A percentile compares a stretch with the other conserved stretches of the same genome.
Evolutionary conservation across 2,888 invertebrate genomes (phyloP).

Genomic region (Tachina grossa): DNA sequence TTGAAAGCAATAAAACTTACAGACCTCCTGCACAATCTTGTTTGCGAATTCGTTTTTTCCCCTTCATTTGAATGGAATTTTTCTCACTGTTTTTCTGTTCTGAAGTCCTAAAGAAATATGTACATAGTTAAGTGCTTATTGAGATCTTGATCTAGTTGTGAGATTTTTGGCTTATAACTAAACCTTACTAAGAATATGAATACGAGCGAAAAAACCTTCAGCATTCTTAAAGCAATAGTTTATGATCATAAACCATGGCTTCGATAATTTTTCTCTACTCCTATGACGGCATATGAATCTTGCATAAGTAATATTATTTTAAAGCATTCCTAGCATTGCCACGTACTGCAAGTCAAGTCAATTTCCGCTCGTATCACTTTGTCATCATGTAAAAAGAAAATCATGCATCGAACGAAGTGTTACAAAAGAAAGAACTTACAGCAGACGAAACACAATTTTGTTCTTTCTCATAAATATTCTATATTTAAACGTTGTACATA

Average conservation of each 20-base stretch:
- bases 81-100: no score
- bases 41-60: no score
- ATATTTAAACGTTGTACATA: conserved; percentile 27
- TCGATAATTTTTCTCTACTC: background rate
- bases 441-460: conserved; percentile 29
- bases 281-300: background rate
- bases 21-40: no score
- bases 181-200: background rate
- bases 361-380: conserved; percentile 62
- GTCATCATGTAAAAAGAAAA: conserved; percentile 38
- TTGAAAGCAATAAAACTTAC: no score
- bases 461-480: conserved; percentile 45
- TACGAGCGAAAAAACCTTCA: background rate
- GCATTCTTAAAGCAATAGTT: background rate
- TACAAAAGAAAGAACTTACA: conserved; percentile 35
- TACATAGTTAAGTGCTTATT: no score
- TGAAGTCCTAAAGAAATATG: background rate
- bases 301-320: background rate
- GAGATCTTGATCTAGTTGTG: no score
- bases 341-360: conserved; percentile 63
- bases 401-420: conserved; percentile 6
- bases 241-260: background rate
- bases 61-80: no score
- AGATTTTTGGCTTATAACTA: background rate
- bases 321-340: conserved; percentile 24